A percentile compares a stretch with the other conserved stretches of the same genome.
Evolutionary conservation across 2,113 vertebrate genomes (phyloP).

Genomic region (Albula glossodonta): DNA sequence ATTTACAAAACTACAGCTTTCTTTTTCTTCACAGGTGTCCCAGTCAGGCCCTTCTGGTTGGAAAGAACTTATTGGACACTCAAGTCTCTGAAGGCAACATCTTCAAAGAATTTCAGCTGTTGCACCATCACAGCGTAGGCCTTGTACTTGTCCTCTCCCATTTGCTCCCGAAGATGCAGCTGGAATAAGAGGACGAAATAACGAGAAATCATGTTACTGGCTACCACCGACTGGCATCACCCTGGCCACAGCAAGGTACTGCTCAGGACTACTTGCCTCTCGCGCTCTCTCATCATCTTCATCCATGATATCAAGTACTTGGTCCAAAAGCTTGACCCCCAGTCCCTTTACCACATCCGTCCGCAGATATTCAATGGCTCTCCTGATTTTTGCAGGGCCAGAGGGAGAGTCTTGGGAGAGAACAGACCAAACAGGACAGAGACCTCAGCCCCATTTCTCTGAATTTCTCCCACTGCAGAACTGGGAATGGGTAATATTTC

Average conservation of each 20-base stretch:
- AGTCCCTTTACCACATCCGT: conserved; percentile 86
- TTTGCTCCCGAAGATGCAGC: conserved; percentile 76
- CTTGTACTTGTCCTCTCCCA: conserved; percentile 85
- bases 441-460: background rate
- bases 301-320: conserved; percentile 86
- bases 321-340: conserved; percentile 88
- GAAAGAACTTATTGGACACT: background rate
- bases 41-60: background rate
- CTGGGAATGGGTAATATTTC: background rate
- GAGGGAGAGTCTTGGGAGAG: conserved; percentile 66
- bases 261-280: conserved; percentile 71
- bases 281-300: conserved; percentile 84
- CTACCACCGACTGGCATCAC: background rate
- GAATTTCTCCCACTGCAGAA: background rate
- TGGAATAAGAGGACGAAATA: conserved; percentile 51
- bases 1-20: background rate
- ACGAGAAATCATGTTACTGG: background rate
- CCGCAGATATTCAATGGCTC: conserved; percentile 85
- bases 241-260: background rate
- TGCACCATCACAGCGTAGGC: conserved; percentile 84
- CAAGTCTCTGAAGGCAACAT: conserved; percentile 70
- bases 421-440: background rate
- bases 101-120: conserved; percentile 95
- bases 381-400: conserved; percentile 84
- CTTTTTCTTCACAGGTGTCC: background rate